A percentile compares a stretch with the other conserved stretches of the same genome.
Evolutionary conservation across 2,113 vertebrate species (phyloP).

Genomic region (Myrmecophaga tridactyla): DNA sequence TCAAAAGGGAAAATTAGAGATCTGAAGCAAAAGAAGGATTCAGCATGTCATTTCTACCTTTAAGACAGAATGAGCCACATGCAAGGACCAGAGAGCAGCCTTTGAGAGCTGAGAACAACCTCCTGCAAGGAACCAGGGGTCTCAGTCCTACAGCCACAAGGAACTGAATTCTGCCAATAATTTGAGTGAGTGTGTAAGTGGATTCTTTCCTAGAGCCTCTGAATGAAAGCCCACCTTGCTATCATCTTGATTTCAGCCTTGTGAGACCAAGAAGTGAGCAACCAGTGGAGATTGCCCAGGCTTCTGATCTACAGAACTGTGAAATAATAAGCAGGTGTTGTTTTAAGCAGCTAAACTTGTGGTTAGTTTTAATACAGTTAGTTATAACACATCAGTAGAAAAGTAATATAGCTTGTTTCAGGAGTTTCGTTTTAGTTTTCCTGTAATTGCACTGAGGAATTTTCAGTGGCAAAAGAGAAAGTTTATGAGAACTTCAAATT

Average conservation of each 20-base stretch:
- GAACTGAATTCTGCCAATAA: too few species aligned
- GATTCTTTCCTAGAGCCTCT: too few species aligned
- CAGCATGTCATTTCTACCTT: background rate
- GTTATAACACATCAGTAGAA: too few species aligned
- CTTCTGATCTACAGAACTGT: background rate
- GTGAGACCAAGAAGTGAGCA: too few species aligned
- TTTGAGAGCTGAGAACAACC: background rate
- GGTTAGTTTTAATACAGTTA: background rate
- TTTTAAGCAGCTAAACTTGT: background rate
- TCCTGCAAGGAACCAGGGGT: background rate
- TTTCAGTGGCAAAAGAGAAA: background rate
- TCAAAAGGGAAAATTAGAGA: background rate
- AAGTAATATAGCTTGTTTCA: background rate
- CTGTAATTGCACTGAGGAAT: background rate
- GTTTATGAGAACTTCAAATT: background rate
- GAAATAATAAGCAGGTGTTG: background rate
- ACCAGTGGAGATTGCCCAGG: too few species aligned
- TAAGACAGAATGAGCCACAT: background rate
- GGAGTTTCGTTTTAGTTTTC: too few species aligned
- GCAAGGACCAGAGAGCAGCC: background rate
- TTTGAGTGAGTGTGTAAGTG: too few species aligned
- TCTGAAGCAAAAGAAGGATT: background rate
- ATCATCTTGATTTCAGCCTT: too few species aligned
- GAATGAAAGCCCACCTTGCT: too few species aligned
- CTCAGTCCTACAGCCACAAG: too few species aligned